Evolutionary conservation across 2,113 vertebrate genomes (phyloP), one percentile per base, ranked within the genome.

Genomic region (Piaya cayana): DNA sequence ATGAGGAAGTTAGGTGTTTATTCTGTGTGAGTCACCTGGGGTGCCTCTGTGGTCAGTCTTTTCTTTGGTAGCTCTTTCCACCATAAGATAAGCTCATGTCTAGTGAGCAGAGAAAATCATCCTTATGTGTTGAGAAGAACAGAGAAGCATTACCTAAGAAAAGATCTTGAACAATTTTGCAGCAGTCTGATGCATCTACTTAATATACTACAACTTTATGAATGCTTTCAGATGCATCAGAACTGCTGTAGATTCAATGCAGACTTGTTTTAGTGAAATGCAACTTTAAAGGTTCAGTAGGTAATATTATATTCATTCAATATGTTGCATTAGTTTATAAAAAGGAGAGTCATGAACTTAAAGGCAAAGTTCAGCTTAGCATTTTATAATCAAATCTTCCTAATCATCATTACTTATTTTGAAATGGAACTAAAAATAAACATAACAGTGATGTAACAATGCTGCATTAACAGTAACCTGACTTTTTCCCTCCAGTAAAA

Each of bases 81-180:
- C 13, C 50, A 7, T 62, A 72, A 80, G 23, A 43, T 21, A 85
- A 80, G 53, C n/a, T n/a, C 32, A 58, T 17, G 23, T 42, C n/a
- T 65, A 32, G 15, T 18, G 64, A 58, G 22, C 77, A 84, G 29
- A 42, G 42, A n/a, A 5, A 76, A 43, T 52, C 18, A 58, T 49
- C 6, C 18, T 68, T 36, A 26, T 30, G 4, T 12, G 0, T 27
- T 72, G 49, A 82, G 58, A 88, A 59, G 71, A 78, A 85, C n/a
- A 91, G 39, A 62, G 15, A 91, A 85, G 56, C 14, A 71, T 86
- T 59, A 86, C 5, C 5, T 76, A 88, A 91, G 58, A 91, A 83
- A 82, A 34, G 23, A 90, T 86, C 94, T 83, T 82, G 87, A 97
- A 95, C 43, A 64, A 92, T 39, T 90, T 87, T 95, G 88, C 95